Evolutionary conservation across 2,888 invertebrate species (phyloP), one percentile per base, ranked within the genome.

Genomic region (Dinocampus coccinellae): DNA sequence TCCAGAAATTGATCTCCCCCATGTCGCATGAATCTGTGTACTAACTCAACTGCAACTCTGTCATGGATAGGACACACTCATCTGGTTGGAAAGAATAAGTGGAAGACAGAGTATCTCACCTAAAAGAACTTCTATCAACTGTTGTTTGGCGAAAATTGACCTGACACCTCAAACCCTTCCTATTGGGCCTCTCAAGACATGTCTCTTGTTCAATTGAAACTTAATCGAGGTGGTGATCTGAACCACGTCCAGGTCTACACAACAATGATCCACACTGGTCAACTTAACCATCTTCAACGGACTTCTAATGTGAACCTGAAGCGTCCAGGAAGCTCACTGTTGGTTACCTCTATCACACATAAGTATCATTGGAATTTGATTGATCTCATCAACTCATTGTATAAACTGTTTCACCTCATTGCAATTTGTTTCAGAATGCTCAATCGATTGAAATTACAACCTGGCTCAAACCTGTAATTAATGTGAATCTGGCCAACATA

Each of bases 1-100:
- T 67, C 3, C 10, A 39, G 34, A 53, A 6, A 16, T 39, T 61
- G 0, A 52, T 72, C 29, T 24, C 47, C 0, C 64, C 7, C 29
- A 0, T 6, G 22, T 6, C 64, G 53, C 13, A 68, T 71, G 9
- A 24, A 63, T 47, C 39, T 67, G 39, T 77, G 73, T 76, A 77
- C 81, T 7, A 80, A 81, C 69, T 80, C 80, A 10, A 63, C 74
- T 13, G 76, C 79, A 10, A 76, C 77, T 9, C 71, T 80, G 58
- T 67, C 79, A 3, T 79, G 77, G 79, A 69, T 79, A 73, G 58
- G 1, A 36, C 74, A 9, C 74, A 77, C 11, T 78, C 80, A n/a
- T 75, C 72, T 2, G 69, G 75, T n/a, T 76, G 75, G 76, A 81
- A 78, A 29, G 78, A 78, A 1, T 82, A 79, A 39, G 74, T 82